Percentiles rank a stretch among this genome's conserved stretches.
phyloP scores from a whole-genome alignment of 2,797 vertebrate genomes.

The Coranthus polyacanthus region DNA sequence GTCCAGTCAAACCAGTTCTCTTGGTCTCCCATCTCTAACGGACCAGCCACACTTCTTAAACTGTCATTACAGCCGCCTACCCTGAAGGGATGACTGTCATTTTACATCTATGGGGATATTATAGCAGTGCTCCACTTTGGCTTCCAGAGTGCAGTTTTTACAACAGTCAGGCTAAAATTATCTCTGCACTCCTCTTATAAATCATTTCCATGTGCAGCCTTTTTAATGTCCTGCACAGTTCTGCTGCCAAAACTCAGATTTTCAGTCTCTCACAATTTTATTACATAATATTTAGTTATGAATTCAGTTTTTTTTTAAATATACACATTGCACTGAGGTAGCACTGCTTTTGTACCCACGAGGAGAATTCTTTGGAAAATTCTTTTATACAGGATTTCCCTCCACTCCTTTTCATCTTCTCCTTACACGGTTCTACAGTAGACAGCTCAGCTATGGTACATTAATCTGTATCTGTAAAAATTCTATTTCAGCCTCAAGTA shows the following conservation, averaged over 20 bases:
- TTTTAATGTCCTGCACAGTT: constrained; percentile 30
- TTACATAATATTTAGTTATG: constrained; percentile 42
- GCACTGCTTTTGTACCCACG: constrained; percentile 20
- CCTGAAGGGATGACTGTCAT: constrained; percentile 59
- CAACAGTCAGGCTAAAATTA: constrained; percentile 53
- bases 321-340: constrained; percentile 17
- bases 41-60: constrained; percentile 44
- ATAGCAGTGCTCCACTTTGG: constrained; percentile 55
- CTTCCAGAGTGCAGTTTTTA: constrained; percentile 48
- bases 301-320: neutral
- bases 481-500: constrained; percentile 41
- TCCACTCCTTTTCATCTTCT: constrained; percentile 54
- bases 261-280: constrained; percentile 31
- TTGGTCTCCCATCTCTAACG: constrained; percentile 37
- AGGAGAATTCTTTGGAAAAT: constrained; percentile 39
- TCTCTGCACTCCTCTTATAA: constrained; percentile 33
- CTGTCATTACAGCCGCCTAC: constrained; percentile 25
- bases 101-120: constrained; percentile 58
- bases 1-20: constrained; percentile 39
- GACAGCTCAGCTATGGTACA: constrained; percentile 42
- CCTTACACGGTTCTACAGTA: constrained; percentile 22
- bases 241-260: constrained; percentile 15
- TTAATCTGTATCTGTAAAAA: constrained; percentile 53
- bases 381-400: constrained; percentile 59
- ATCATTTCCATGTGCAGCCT: constrained; percentile 38